A percentile compares a stretch with the other conserved stretches of the same genome.
These are phyloP conservation scores for Cryptocheilus praepositus DNA, from an alignment of 2,888 invertebrate genomes.

Conservation along the genomic window DNA sequence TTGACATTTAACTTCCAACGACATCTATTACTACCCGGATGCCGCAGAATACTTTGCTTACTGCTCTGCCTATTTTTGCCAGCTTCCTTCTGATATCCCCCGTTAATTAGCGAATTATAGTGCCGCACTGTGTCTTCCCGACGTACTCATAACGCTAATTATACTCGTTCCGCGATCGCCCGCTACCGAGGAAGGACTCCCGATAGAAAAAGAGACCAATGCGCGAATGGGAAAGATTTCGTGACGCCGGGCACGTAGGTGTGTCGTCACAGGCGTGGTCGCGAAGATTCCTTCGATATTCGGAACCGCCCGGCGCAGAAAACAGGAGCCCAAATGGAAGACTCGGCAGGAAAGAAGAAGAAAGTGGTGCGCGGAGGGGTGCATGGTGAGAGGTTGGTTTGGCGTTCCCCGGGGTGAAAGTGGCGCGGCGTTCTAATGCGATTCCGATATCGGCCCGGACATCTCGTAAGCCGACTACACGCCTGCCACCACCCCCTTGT, in stretches of 20 bases:
- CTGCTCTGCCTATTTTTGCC: too few relatives aligned
- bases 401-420: slow-evolving; percentile 54
- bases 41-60: too few relatives aligned
- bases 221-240: slow-evolving; percentile 8
- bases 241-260: slow-evolving; percentile 31
- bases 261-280: slow-evolving; percentile 49
- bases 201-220: too few relatives aligned
- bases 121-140: too few relatives aligned
- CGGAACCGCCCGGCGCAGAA: slow-evolving; percentile 36
- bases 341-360: slow-evolving; percentile 23
- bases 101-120: too few relatives aligned
- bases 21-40: too few relatives aligned
- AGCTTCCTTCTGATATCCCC: too few relatives aligned
- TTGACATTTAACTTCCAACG: too few relatives aligned
- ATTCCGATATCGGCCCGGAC: slow-evolving; percentile 68
- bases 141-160: too few relatives aligned
- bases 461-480: slow-evolving; percentile 60
- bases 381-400: slow-evolving; percentile 36
- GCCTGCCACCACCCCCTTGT: neutral
- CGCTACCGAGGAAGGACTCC: too few relatives aligned
- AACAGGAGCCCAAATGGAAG: slow-evolving; percentile 29
- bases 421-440: slow-evolving; percentile 65
- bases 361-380: slow-evolving; percentile 43
- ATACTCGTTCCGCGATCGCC: too few relatives aligned
- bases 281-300: slow-evolving; percentile 43